These are phyloP conservation scores for Romanomermis culicivorax DNA, from an alignment of 2,888 invertebrate species.

Conservation along the genomic window DNA sequence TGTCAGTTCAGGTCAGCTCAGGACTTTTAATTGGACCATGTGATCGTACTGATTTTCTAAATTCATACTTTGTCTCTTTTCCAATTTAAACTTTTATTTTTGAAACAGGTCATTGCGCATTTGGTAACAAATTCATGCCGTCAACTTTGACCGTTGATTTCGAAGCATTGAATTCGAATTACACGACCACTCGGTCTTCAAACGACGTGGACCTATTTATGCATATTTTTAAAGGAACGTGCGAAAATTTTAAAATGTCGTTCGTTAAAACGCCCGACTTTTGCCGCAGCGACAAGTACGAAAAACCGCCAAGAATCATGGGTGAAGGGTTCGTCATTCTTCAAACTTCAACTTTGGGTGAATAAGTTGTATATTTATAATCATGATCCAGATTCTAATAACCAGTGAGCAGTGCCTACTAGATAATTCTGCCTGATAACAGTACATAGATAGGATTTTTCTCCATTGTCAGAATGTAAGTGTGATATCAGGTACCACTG, in stretches of 20 bases:
- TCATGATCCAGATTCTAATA: no score
- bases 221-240: constrained; percentile 65
- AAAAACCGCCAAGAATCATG: constrained; percentile 70
- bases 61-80: neutral
- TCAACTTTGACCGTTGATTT: constrained; percentile 65
- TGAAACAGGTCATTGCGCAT: constrained; percentile 64
- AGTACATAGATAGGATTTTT: no score
- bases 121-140: constrained; percentile 80
- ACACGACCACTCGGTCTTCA: constrained; percentile 70
- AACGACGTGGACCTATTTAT: constrained; percentile 57
- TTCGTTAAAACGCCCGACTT: constrained; percentile 88
- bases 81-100: no score
- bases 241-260: constrained; percentile 77
- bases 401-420: no score
- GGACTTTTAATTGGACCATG: no score
- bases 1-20: neutral
- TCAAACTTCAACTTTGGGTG: constrained; percentile 48
- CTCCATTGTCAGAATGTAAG: no score
- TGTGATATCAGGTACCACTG: no score
- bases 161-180: constrained; percentile 78
- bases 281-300: constrained; percentile 53
- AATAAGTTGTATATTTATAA: no score
- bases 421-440: no score
- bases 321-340: constrained; percentile 92
- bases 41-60: neutral